Conservation (phyloP, 30 jellyfish, hydroid and myxozoan species). For the Nemopilema nomurai region DNA sequence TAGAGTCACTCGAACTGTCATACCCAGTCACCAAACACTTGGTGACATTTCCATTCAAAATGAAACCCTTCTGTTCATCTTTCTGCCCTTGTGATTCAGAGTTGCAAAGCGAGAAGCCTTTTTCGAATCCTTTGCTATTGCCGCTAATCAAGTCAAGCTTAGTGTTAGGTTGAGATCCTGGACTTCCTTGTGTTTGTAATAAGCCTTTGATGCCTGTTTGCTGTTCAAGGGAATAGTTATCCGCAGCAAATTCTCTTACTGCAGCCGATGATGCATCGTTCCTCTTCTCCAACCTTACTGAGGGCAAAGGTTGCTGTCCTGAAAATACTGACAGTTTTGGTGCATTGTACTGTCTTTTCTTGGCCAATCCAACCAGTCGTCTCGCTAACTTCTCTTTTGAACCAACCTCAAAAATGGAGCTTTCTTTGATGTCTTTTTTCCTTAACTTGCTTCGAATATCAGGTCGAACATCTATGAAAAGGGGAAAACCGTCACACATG, state of each 20-base stretch:
- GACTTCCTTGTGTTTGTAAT: no score
- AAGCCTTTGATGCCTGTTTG: no score
- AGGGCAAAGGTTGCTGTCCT: not conserved
- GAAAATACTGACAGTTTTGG: not conserved
- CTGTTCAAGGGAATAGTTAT: not conserved
- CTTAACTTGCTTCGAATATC: constrained; percentile 46
- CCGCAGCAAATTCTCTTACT: not conserved
- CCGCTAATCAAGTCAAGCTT: no score
- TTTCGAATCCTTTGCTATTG: not conserved
- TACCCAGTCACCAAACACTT: constrained; percentile 15
- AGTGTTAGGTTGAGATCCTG: no score
- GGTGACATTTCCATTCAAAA: not conserved
- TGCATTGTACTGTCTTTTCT: not conserved
- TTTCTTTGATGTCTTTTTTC: constrained; percentile 46
- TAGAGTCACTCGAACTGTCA: constrained; percentile 42
- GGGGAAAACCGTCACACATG: no score
- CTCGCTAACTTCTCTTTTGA: constrained; percentile 45
- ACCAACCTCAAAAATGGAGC: constrained; percentile 44
- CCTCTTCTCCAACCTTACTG: not conserved
- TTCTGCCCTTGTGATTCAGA: not conserved
- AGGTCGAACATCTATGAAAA: constrained; percentile 64
- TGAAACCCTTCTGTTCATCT: not conserved
- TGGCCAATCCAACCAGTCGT: constrained; percentile 58
- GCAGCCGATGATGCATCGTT: not conserved
- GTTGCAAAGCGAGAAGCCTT: not conserved